Evolutionary conservation across 2,888 invertebrate species (phyloP), one percentile per base, ranked within the genome.

Genomic region (Synergus gifuensis): DNA sequence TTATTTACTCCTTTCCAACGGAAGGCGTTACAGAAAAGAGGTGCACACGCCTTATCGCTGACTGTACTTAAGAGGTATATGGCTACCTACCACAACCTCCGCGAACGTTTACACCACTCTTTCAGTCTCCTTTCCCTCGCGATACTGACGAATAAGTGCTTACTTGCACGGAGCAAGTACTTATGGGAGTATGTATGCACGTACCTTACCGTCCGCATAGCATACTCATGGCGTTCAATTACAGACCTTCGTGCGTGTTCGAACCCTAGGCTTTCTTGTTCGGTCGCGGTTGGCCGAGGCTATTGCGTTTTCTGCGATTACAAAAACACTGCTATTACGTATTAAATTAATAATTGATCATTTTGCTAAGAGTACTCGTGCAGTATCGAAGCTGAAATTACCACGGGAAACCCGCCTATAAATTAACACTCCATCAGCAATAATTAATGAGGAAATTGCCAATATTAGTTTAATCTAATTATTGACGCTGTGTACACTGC

Each of bases 41-140:
- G 76, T 63, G 62, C 62, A 76, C 76, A 63, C 76, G 76, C 73
- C 73, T 73, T 73, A 73, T 73, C 73, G 54, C 54, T 54, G 54
- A 73, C 54, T 73, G 73, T 73, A 73, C 54, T 54, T 73, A 54
- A 54, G 73, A 54, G 73, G 73, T 73, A 54, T 54, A 73, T 73
- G 49, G 73, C 73, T 73, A 73, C 73, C 73, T 73, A 54, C 49
- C 73, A 73, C 73, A 73, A 73, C 73, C 73, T 73, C 73, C 36
- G 36, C 16, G 73, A 73, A 54, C 54, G 54, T 73, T 73, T 73
- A 73, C 73, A 54, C 73, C 73, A 73, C 73, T 73, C 73, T 73
- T 73, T 73, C 49, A 73, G 73, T 73, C 73, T 73, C 28, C 54
- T 49, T 54, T 73, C 73, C 49, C 73, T 49, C 5, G 36, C 49